A percentile compares a stretch with the other conserved stretches of the same genome.
phyloP scores from a whole-genome alignment of 2,888 invertebrate genomes.

The Latheticus oryzae region DNA sequence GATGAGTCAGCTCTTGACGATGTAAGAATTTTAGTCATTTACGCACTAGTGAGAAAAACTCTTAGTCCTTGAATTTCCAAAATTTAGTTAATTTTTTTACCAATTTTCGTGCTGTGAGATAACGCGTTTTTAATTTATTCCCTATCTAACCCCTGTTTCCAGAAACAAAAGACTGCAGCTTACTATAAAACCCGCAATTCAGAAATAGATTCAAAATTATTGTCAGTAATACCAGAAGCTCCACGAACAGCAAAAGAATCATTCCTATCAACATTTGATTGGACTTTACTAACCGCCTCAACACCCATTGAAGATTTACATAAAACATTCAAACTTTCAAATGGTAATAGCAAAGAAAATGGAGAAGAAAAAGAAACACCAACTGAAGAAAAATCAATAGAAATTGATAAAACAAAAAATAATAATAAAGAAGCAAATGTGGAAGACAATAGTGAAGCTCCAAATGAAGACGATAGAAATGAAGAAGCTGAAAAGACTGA shows the following conservation, averaged over 20 bases:
- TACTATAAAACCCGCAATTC: conserved; percentile 81
- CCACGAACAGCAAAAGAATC: conserved; percentile 81
- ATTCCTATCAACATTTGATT: conserved; percentile 79
- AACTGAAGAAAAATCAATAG: conserved; percentile 51
- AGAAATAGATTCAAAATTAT: conserved; percentile 80
- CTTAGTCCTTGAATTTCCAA: neutral
- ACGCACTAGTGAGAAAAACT: neutral
- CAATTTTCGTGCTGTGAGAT: too few relatives aligned
- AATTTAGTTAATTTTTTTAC: neutral
- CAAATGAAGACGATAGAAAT: conserved; percentile 48
- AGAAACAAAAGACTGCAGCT: conserved; percentile 86
- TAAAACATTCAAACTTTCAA: conserved; percentile 47
- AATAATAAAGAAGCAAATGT: too few relatives aligned
- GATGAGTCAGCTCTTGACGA: conserved; percentile 86
- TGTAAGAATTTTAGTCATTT: conserved; percentile 69
- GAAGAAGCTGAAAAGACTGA: conserved; percentile 39
- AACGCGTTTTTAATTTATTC: neutral
- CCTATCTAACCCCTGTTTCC: conserved; percentile 54
- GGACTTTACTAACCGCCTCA: conserved; percentile 73
- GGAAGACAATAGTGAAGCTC: conserved; percentile 42
- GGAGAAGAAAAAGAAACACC: conserved; percentile 49
- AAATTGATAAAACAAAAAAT: too few relatives aligned
- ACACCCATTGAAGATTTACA: conserved; percentile 50
- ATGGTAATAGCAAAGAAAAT: conserved; percentile 39
- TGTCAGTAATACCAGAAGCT: conserved; percentile 82